Evolutionary conservation across 2,888 invertebrate genomes (phyloP).

Genomic region (Cheilosia impressa): DNA sequence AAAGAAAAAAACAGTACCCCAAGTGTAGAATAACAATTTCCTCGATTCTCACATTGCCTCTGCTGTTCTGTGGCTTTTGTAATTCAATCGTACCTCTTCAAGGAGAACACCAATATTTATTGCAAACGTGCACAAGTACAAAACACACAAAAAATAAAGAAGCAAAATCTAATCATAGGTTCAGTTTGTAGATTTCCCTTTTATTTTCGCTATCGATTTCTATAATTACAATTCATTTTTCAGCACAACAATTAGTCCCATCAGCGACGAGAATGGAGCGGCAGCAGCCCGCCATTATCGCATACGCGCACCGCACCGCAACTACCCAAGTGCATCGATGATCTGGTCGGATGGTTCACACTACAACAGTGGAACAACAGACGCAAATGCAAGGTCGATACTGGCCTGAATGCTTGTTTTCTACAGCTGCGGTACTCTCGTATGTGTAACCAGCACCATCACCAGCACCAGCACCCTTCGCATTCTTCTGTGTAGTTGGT

Average conservation of each 20-base stretch:
- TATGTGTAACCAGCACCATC: conserved; percentile 3
- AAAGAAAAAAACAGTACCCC: not conserved
- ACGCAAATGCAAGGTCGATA: conserved; percentile 49
- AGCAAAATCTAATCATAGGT: conserved; percentile 26
- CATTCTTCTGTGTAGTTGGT: conserved; percentile 19
- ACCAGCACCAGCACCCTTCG: conserved; percentile 30
- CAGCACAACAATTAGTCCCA: conserved; percentile 21
- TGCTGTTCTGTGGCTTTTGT: conserved; percentile 15
- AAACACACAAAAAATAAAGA: not conserved
- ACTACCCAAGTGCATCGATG: conserved; percentile 37
- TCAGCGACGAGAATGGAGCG: not conserved
- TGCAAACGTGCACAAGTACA: not conserved
- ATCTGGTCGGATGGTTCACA: conserved; percentile 43
- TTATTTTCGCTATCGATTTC: conserved; percentile 39
- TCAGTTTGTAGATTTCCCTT: conserved; percentile 32
- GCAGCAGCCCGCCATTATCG: conserved; percentile 7
- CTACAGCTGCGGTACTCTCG: too few relatives aligned
- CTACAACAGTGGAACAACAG: conserved; percentile 31
- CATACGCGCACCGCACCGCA: conserved; percentile 6
- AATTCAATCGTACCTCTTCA: conserved; percentile 28
- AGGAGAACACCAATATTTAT: conserved; percentile 35
- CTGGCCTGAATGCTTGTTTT: conserved; percentile 10
- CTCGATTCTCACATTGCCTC: conserved; percentile 10
- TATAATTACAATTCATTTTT: conserved; percentile 31
- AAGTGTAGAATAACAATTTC: conserved; percentile 37